A percentile compares a stretch with the other conserved stretches of the same genome.
Conservation (phyloP, 1,140 invertebrate genomes). For the Dolichoris vasculosae region DNA sequence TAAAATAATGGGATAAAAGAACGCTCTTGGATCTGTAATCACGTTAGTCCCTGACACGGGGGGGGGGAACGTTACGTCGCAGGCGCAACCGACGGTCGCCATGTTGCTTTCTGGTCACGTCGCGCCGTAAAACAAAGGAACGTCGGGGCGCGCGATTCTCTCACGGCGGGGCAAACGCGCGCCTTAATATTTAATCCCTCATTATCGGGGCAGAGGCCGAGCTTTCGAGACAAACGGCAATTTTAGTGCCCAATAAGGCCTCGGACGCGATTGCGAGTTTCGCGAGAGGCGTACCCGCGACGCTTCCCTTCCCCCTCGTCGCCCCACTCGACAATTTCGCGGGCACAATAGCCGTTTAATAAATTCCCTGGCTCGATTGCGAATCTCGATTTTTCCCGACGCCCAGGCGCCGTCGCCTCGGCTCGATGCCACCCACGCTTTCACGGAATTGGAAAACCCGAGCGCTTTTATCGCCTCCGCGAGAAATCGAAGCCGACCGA, state of each 20-base stretch:
- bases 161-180: not conserved
- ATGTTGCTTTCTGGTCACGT: constrained; percentile 74
- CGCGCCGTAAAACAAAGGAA: constrained; percentile 73
- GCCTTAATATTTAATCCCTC: constrained; percentile 74
- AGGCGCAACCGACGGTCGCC: constrained; percentile 55
- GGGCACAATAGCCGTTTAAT: constrained; percentile 31
- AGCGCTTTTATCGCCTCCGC: no score
- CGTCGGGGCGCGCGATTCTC: constrained; percentile 51
- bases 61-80: no score
- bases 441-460: no score
- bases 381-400: not conserved
- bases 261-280: no score
- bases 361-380: constrained; percentile 15
- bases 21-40: constrained; percentile 26
- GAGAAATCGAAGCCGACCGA: no score
- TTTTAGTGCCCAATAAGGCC: constrained; percentile 68
- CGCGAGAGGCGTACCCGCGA: constrained; percentile 13
- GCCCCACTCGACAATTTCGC: no score
- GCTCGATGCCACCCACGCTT: no score
- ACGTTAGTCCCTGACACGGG: constrained; percentile 45
- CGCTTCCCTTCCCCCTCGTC: constrained; percentile 53
- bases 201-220: constrained; percentile 66
- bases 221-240: constrained; percentile 73
- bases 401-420: not conserved
- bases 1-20: constrained; percentile 25